Conservation (phyloP, 2,888 invertebrate species). For the Ectemnius continuus region DNA sequence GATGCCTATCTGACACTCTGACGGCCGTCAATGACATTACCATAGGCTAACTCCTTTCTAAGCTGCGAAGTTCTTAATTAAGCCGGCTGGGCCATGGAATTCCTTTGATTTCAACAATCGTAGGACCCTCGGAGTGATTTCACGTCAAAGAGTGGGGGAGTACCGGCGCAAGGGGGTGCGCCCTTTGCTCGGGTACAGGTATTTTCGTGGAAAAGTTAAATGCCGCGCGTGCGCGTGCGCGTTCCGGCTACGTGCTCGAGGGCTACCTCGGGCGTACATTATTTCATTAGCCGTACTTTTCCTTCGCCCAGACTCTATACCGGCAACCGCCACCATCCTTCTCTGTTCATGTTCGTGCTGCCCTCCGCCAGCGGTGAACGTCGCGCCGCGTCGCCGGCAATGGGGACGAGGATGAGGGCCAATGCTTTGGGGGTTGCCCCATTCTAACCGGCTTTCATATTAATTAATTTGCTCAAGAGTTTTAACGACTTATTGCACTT, state of each 20-base stretch:
- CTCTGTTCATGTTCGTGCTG: conserved; percentile 33
- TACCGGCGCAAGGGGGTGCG: conserved; percentile 6
- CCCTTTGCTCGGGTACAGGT: conserved; percentile 45
- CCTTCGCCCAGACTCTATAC: conserved; percentile 23
- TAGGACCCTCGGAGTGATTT: conserved; percentile 45
- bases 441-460: conserved; percentile 68
- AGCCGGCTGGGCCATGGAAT: conserved; percentile 47
- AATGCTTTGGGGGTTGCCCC: conserved; percentile 48
- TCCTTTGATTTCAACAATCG: conserved; percentile 56
- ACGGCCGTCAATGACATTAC: conserved; percentile 7
- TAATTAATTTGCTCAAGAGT: conserved; percentile 73
- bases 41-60: conserved; percentile 15
- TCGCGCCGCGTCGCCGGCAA: conserved; percentile 27
- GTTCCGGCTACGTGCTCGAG: conserved; percentile 47
- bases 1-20: too few species aligned
- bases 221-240: conserved; percentile 43
- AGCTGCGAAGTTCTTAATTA: conserved; percentile 48
- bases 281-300: conserved; percentile 69
- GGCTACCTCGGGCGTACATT: conserved; percentile 64
- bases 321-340: conserved; percentile 33
- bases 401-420: conserved; percentile 44
- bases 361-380: conserved; percentile 23
- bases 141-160: conserved; percentile 29
- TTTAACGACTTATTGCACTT: conserved; percentile 74
- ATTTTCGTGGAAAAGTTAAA: conserved; percentile 64